phyloP scores from a whole-genome alignment of 2,888 invertebrate species.

The Hydropsyche betteni region DNA sequence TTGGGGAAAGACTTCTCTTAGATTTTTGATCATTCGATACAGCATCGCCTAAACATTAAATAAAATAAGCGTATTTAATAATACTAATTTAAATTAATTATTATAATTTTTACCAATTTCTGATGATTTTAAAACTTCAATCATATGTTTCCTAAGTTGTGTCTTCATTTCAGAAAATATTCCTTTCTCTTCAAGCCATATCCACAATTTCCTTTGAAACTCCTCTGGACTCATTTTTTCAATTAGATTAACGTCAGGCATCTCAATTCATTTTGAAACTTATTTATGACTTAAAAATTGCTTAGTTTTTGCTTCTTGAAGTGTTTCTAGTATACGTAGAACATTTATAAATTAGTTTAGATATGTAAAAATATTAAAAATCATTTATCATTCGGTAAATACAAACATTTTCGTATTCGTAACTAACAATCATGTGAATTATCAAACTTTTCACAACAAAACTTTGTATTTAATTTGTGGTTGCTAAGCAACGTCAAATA shows the following conservation, averaged over 20 bases:
- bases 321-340: too few relatives aligned
- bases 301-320: too few relatives aligned
- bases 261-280: too few relatives aligned
- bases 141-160: slow-evolving; percentile 69
- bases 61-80: too few relatives aligned
- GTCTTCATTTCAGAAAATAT: slow-evolving; percentile 68
- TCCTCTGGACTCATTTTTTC: slow-evolving; percentile 56
- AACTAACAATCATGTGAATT: too few relatives aligned
- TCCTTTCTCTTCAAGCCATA: slow-evolving; percentile 71
- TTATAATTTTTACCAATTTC: slow-evolving; percentile 57
- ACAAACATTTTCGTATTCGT: too few relatives aligned
- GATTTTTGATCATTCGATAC: slow-evolving; percentile 60
- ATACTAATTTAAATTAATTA: slow-evolving; percentile 47
- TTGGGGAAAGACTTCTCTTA: slow-evolving; percentile 62
- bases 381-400: too few relatives aligned
- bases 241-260: not conserved
- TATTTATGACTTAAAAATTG: too few relatives aligned
- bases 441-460: not conserved
- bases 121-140: slow-evolving; percentile 65
- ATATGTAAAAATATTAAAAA: too few relatives aligned
- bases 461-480: not conserved
- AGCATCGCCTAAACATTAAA: slow-evolving; percentile 56
- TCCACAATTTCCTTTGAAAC: slow-evolving; percentile 67
- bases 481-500: slow-evolving; percentile 15
- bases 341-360: too few relatives aligned